Evolutionary conservation across 1,140 invertebrate genomes (phyloP).

Genomic region (Doryteuthis pealeii): DNA sequence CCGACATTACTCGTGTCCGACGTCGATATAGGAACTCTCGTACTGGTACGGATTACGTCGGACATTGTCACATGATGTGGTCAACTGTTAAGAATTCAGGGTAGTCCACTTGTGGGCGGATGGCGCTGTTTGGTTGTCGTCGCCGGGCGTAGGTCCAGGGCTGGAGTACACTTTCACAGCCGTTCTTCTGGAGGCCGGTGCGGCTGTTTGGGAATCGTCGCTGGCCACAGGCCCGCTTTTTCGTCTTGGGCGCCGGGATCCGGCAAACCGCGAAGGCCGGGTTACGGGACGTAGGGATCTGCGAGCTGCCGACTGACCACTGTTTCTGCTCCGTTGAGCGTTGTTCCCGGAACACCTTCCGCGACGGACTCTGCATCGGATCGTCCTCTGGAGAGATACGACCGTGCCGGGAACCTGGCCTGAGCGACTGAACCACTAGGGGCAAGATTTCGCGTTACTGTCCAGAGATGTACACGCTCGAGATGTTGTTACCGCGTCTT

Average conservation of each 20-base stretch:
- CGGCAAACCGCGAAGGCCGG: conserved; percentile 28
- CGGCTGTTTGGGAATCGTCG: conserved; percentile 10
- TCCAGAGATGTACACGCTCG: conserved; percentile 27
- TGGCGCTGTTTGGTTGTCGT: conserved; percentile 25
- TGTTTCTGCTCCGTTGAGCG: conserved; percentile 14
- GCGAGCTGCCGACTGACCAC: background rate
- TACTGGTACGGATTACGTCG: background rate
- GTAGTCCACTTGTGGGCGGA: conserved; percentile 25
- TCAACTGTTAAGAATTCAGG: conserved; percentile 17
- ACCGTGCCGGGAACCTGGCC: conserved; percentile 12
- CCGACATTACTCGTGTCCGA: conserved; percentile 24
- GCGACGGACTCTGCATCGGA: conserved; percentile 28
- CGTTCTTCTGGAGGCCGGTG: conserved; percentile 14
- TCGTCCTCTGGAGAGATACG: conserved; percentile 17
- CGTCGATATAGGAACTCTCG: conserved; percentile 16
- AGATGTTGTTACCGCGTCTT: conserved; percentile 28
- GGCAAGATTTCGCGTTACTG: conserved; percentile 30
- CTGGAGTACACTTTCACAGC: conserved; percentile 6
- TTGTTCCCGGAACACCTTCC: conserved; percentile 37
- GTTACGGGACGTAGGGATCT: background rate
- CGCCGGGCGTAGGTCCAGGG: conserved; percentile 24
- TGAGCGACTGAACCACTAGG: conserved; percentile 22
- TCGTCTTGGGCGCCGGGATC: conserved; percentile 44
- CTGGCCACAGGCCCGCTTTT: conserved; percentile 5
- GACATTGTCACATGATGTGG: background rate